A percentile compares a stretch with the other conserved stretches of the same genome.
phyloP scores from a whole-genome alignment of 2,113 vertebrate species.

The Pomatostomus ruficeps region DNA sequence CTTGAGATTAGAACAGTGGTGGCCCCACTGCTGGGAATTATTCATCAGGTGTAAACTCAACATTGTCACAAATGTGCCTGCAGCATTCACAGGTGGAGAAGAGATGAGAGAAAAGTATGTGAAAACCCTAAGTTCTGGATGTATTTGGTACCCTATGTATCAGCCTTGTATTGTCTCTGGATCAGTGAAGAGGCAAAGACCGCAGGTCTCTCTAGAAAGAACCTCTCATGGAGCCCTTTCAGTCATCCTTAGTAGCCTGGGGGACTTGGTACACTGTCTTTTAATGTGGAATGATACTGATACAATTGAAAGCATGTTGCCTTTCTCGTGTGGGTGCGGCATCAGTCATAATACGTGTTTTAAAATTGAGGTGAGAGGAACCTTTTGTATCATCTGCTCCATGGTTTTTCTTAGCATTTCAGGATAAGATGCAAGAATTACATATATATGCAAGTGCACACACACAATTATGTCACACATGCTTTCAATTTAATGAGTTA shows the following conservation, averaged over 20 bases:
- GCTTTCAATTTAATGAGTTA: background rate
- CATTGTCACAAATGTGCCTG: background rate
- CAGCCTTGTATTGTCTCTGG: rapidly evolving
- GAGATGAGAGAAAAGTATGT: background rate
- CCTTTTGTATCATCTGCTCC: background rate
- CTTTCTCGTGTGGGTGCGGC: background rate
- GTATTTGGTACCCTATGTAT: background rate
- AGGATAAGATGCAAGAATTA: background rate
- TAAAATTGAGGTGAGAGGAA: background rate
- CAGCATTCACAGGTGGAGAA: background rate
- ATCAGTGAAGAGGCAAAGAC: background rate
- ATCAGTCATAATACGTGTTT: background rate
- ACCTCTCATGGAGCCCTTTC: background rate
- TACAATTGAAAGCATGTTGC: background rate
- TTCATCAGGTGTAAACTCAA: background rate
- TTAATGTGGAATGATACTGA: background rate
- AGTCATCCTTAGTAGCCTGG: background rate
- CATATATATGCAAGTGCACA: background rate
- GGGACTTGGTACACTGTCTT: background rate
- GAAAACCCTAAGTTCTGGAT: background rate
- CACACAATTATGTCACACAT: background rate
- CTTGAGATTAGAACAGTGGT: background rate
- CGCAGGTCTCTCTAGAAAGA: background rate
- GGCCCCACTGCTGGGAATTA: background rate
- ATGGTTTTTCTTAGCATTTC: background rate